phyloP scores from a whole-genome alignment of 2,888 invertebrate genomes.

The Eristalinus aeneus region DNA sequence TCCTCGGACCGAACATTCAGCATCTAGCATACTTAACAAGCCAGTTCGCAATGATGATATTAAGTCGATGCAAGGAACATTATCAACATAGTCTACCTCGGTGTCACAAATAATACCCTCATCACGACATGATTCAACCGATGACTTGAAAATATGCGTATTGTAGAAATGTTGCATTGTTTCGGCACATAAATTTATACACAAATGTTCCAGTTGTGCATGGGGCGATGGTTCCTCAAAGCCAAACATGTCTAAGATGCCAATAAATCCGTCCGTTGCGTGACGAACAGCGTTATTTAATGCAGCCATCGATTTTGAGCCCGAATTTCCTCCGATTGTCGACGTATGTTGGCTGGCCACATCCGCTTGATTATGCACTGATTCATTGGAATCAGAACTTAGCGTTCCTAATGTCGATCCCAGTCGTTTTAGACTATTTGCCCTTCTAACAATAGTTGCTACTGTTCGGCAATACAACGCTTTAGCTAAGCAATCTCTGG shows the following conservation, averaged over 20 bases:
- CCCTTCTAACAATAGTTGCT: conserved; percentile 94
- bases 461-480: conserved; percentile 97
- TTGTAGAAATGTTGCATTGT: conserved; percentile 99
- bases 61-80: conserved; percentile 96
- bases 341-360: conserved; percentile 92
- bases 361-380: conserved; percentile 93
- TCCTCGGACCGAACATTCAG: conserved; percentile 92
- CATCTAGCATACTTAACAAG: conserved; percentile 94
- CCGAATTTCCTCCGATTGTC: conserved; percentile 89
- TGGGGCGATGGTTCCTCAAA: conserved; percentile 94
- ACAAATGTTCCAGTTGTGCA: conserved; percentile 94
- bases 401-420: conserved; percentile 92
- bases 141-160: conserved; percentile 97
- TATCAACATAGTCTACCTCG: conserved; percentile 96
- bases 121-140: conserved; percentile 95
- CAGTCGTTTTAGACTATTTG: conserved; percentile 92
- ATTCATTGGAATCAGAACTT: conserved; percentile 95
- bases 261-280: conserved; percentile 97
- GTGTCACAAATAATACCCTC: conserved; percentile 95
- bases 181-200: conserved; percentile 97
- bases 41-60: conserved; percentile 96
- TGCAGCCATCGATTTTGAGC: conserved; percentile 95
- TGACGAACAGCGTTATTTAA: conserved; percentile 95
- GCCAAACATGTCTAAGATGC: conserved; percentile 97
- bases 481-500: conserved; percentile 94